Conservation (phyloP, 2,888 invertebrate species). For the Eucriotettix oculatus region DNA sequence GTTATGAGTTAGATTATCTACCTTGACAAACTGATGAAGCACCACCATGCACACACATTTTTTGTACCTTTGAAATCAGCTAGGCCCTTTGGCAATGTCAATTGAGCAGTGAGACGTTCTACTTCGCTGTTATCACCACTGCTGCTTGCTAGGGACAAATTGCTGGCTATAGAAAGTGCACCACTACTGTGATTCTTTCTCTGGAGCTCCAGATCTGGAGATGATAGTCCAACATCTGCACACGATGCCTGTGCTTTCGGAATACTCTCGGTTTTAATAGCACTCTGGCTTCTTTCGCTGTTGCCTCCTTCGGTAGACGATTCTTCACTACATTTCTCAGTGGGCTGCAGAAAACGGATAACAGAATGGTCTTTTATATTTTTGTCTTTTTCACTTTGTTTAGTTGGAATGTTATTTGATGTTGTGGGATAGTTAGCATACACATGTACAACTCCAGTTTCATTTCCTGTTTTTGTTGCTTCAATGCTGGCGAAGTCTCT, state of each 20-base stretch:
- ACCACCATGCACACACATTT: too few relatives aligned
- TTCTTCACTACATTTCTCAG: neutral
- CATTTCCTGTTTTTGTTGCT: constrained; percentile 17
- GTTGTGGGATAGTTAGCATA: constrained; percentile 17
- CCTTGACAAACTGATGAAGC: too few relatives aligned
- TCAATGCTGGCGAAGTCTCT: constrained; percentile 36
- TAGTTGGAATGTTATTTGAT: neutral
- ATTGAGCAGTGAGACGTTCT: constrained; percentile 15
- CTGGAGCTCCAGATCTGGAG: neutral
- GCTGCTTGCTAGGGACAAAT: constrained; percentile 4
- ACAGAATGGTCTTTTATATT: neutral
- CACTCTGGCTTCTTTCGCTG: neutral
- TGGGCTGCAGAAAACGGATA: neutral
- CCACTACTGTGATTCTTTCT: neutral
- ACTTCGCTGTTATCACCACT: constrained; percentile 14
- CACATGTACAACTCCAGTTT: constrained; percentile 12
- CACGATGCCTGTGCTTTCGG: neutral
- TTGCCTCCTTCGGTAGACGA: neutral
- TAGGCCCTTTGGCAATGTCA: constrained; percentile 18
- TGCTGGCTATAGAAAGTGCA: constrained; percentile 5
- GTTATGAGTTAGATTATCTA: too few relatives aligned
- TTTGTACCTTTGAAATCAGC: constrained; percentile 18
- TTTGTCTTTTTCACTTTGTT: neutral
- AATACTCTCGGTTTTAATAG: neutral
- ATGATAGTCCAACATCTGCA: neutral